These are phyloP conservation scores for Drosophila parvula DNA, from an alignment of 1,140 invertebrate genomes.

Conservation along the genomic window DNA sequence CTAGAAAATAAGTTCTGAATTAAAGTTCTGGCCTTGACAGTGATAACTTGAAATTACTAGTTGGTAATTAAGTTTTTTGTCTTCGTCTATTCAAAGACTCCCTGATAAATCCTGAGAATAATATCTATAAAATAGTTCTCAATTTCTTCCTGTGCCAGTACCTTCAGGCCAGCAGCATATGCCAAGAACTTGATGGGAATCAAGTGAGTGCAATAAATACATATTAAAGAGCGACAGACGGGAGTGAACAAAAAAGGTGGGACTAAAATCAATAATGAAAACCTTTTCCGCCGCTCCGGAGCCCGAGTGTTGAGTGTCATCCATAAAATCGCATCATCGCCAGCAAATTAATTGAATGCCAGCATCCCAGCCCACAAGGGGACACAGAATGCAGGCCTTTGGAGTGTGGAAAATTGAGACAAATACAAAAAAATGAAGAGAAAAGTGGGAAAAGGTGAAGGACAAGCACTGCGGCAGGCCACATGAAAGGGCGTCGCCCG, in stretches of 20 bases:
- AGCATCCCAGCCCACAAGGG: constrained; percentile 36
- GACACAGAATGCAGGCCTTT: constrained; percentile 6
- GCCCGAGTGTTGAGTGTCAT: constrained; percentile 43
- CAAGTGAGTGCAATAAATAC: constrained; percentile 71
- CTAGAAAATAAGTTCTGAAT: no score
- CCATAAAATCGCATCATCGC: constrained; percentile 58
- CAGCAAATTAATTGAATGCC: constrained; percentile 74
- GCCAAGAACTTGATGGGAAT: constrained; percentile 61
- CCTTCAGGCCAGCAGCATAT: constrained; percentile 24
- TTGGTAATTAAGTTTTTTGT: no score
- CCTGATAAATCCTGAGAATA: accelerated
- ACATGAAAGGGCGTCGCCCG: constrained; percentile 18
- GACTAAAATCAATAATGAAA: constrained; percentile 71
- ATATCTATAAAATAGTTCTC: not conserved
- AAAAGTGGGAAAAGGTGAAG: constrained; percentile 30
- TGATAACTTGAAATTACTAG: no score
- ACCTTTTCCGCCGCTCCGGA: constrained; percentile 24
- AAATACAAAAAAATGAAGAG: not conserved
- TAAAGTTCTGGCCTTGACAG: no score
- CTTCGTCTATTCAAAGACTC: not conserved
- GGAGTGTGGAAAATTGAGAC: constrained; percentile 5
- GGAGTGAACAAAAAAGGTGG: constrained; percentile 21
- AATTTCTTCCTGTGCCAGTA: constrained; percentile 21
- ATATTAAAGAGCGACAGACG: constrained; percentile 44
- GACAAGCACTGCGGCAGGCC: constrained; percentile 35